Base-by-base conservation (phyloP, 1,140 invertebrate species). In the Telenomus remus region DNA sequence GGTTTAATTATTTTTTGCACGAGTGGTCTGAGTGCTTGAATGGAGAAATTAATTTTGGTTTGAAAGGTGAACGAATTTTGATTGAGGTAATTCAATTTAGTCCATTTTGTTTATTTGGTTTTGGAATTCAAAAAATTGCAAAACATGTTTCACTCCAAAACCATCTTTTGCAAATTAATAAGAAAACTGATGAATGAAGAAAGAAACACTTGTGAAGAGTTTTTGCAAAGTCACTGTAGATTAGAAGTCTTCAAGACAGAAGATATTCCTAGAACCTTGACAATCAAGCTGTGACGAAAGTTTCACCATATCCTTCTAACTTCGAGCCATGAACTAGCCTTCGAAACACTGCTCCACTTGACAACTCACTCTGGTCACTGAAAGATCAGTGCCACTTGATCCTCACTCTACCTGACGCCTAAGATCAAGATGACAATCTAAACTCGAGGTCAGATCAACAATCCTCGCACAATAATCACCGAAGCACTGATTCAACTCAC, bases 1-100 rank as follows among this genome's bases (percentile, higher is more conserved):
- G 72, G 82, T 85, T 86, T 87, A 85, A 87, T 87, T 85, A 86
- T 83, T 85, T 86, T 87, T 87, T 86, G 80, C 79, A 75, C 65
- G 27, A 48, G 16, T 48, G 46, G 16, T 27, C 16, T 5, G 50
- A 11, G 19, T 15, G 27, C 10, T 39, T 27, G 47, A 48, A 51
- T 16, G 42, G 55, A 57, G 55, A n/a, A 39, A 39, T 39, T 33
- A 34, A 15, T 33, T 57, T 39, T 15, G 8, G 10, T 6, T 13
- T 15, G n/a, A 27, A 42, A 43, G 39, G 27, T 14, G 47, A 50
- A 43, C 37, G 34, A 35, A 51, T 51, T 15, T 37, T 37, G 49
- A 76, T 73, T 72, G 39, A 0, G 0, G 0, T 19, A 33, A 55
- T 49, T 53, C 4, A 12, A 34, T 14, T 63, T n/a, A 11, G 9